Evolutionary conservation across 2,888 invertebrate species (phyloP).

Genomic region (Dynastes hyllus): DNA sequence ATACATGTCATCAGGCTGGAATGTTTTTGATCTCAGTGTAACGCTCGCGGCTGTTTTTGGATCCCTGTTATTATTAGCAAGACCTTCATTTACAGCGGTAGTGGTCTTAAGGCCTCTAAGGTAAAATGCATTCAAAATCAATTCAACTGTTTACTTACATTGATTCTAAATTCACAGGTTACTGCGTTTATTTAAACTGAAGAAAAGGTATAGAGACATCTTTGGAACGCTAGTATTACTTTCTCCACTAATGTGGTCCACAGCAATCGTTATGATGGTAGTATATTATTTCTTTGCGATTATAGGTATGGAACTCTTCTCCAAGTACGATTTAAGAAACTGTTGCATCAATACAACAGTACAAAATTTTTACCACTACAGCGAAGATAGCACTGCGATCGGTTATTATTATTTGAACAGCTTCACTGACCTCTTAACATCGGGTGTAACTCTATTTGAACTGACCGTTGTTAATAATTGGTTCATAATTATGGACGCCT

Average conservation of each 20-base stretch:
- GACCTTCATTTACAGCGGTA: slow-evolving; percentile 80
- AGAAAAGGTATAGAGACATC: slow-evolving; percentile 87
- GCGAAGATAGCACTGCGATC: slow-evolving; percentile 78
- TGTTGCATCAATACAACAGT: slow-evolving; percentile 91
- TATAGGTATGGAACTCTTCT: slow-evolving; percentile 91
- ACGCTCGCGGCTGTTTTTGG: slow-evolving; percentile 81
- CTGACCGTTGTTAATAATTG: slow-evolving; percentile 94
- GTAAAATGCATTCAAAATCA: slow-evolving; percentile 61
- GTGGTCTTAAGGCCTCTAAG: slow-evolving; percentile 83
- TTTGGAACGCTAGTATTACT: slow-evolving; percentile 88
- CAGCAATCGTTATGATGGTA: slow-evolving; percentile 87
- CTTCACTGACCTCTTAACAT: slow-evolving; percentile 83
- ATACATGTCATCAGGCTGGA: slow-evolving; percentile 90
- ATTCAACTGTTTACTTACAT: background rate
- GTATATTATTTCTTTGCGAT: slow-evolving; percentile 93
- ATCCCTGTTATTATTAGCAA: slow-evolving; percentile 78
- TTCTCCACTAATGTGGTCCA: slow-evolving; percentile 88
- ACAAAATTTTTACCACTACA: slow-evolving; percentile 86
- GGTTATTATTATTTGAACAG: slow-evolving; percentile 93
- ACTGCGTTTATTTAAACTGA: slow-evolving; percentile 83
- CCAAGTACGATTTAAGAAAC: slow-evolving; percentile 82
- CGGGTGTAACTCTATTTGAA: slow-evolving; percentile 87
- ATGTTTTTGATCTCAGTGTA: slow-evolving; percentile 84
- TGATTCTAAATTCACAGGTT: slow-evolving; percentile 66
- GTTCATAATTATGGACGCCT: slow-evolving; percentile 94